phyloP scores from a whole-genome alignment of 2,888 invertebrate genomes.

The Mimachlamys varia region DNA sequence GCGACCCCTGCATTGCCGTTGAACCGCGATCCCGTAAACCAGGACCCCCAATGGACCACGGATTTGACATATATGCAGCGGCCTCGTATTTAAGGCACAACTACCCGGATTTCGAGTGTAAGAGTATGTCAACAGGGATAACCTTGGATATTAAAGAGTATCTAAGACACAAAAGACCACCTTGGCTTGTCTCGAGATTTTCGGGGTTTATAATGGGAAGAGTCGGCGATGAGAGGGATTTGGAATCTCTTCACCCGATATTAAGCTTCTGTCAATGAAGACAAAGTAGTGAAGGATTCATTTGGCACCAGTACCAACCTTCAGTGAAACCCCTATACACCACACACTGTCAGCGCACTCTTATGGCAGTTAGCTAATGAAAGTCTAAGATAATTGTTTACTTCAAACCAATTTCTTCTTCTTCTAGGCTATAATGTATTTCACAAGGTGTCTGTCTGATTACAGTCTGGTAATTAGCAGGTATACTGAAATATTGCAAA shows the following conservation, averaged over 20 bases:
- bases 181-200: background rate
- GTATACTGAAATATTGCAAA: no score
- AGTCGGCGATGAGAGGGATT: background rate
- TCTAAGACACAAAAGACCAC: background rate
- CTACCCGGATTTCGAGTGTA: background rate
- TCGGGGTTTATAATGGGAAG: background rate
- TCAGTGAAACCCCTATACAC: no score
- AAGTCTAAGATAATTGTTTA: no score
- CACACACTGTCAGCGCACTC: no score
- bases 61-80: background rate
- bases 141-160: background rate
- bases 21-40: background rate
- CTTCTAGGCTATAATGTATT: no score
- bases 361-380: no score
- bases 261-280: background rate
- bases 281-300: background rate
- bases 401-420: no score
- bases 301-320: background rate
- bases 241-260: background rate
- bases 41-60: background rate
- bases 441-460: no score
- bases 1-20: background rate
- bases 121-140: conserved; percentile 7
- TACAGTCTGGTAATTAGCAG: no score
- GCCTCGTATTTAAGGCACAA: background rate